Conservation (phyloP, 2,888 invertebrate species). For the Agapostemon virescens region DNA sequence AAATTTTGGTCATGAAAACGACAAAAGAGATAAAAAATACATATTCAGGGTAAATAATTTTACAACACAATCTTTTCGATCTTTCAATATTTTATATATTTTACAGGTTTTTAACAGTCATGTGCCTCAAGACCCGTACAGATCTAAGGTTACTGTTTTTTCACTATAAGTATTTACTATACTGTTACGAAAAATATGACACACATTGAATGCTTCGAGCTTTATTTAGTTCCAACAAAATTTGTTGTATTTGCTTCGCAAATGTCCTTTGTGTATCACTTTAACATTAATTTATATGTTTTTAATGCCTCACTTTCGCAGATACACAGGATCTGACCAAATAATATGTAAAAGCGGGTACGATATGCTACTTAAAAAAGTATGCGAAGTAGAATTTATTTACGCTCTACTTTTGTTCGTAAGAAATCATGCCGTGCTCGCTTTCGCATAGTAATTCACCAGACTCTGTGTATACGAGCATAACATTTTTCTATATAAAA, state of each 20-base stretch:
- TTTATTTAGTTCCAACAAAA: conserved; percentile 34
- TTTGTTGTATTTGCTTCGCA: conserved; percentile 47
- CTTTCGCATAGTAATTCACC: background rate
- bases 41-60: conserved; percentile 44
- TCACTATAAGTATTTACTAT: conserved; percentile 67
- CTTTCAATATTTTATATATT: conserved; percentile 74
- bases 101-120: conserved; percentile 97
- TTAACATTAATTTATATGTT: conserved; percentile 23
- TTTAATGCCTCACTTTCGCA: conserved; percentile 18
- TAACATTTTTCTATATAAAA: background rate
- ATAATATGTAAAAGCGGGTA: background rate
- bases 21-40: conserved; percentile 25
- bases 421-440: background rate
- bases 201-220: conserved; percentile 53
- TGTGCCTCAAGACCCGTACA: conserved; percentile 95
- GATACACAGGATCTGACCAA: background rate
- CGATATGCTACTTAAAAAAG: background rate
- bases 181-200: conserved; percentile 41
- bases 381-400: background rate
- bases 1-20: too few relatives aligned
- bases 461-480: background rate
- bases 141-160: conserved; percentile 92
- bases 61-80: conserved; percentile 38
- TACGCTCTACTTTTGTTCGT: background rate
- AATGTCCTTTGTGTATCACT: conserved; percentile 21